Conservation (phyloP, 2,888 invertebrate genomes). For the Heliothis peltigera region DNA sequence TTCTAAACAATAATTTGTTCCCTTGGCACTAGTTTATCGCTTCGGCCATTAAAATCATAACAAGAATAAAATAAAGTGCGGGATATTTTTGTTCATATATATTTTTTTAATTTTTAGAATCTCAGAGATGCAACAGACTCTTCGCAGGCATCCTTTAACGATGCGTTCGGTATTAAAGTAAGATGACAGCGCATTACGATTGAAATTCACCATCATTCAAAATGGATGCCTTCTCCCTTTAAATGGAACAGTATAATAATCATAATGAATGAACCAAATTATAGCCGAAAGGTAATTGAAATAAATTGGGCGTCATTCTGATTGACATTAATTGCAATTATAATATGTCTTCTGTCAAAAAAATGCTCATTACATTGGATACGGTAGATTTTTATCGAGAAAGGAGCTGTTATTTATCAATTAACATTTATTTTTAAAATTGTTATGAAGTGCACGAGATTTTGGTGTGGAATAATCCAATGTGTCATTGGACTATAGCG, state of each 20-base stretch:
- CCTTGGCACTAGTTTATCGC: too few relatives aligned
- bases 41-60: too few relatives aligned
- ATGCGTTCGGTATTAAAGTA: conserved; percentile 26
- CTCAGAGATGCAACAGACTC: not conserved
- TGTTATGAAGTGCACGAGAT: not conserved
- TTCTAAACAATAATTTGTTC: too few relatives aligned
- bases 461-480: not conserved
- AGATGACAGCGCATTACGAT: conserved; percentile 28
- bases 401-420: conserved; percentile 33
- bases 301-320: conserved; percentile 46
- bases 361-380: conserved; percentile 30
- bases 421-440: conserved; percentile 23
- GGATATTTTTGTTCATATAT: not conserved
- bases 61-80: too few relatives aligned
- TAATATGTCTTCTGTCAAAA: conserved; percentile 30
- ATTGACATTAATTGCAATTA: conserved; percentile 51
- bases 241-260: conserved; percentile 39
- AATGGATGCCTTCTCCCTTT: conserved; percentile 31
- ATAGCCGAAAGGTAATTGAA: conserved; percentile 44
- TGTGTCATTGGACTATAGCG: not conserved
- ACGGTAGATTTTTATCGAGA: conserved; percentile 38
- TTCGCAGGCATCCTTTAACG: conserved; percentile 2
- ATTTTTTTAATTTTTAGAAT: not conserved
- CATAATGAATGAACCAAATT: conserved; percentile 46
- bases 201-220: conserved; percentile 31